Evolutionary conservation across 1,140 invertebrate species (phyloP), one percentile per base, ranked within the genome.

Genomic region (Phymorhynchus buccinoides): DNA sequence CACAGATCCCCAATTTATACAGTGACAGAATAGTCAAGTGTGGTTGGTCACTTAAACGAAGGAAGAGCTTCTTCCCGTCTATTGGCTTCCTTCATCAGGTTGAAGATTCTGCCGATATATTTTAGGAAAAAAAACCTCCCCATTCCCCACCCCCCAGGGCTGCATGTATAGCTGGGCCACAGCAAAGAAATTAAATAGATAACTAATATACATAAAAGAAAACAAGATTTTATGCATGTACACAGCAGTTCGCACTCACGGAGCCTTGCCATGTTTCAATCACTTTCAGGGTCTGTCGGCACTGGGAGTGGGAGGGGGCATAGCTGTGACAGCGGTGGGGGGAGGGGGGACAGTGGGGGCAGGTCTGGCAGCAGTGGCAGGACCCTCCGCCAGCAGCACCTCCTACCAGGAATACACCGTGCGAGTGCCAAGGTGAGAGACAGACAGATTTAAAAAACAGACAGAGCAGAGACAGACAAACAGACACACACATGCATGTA

Each of bases 111-210:
- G 22, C 56, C 22, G 22, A 62, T 4, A 62, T 62, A n/a, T n/a
- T 18, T 62, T 12, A 4, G 27, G 32, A 44, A 42, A 27, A n/a
- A 22, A 7, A 30, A 16, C 22, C 7, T 39, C 27, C 32, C 2
- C 44, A n/a, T n/a, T n/a, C n/a, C n/a, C n/a, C n/a, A n/a, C n/a
- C n/a, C n/a, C n/a, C n/a, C n/a, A n/a, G n/a, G n/a, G n/a, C n/a
- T n/a, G n/a, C n/a, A n/a, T n/a, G n/a, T n/a, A n/a, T n/a, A n/a
- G 79, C 41, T 41, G 18, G 79, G 32, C 30, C 18, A 44, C 30
- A 52, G 7, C 14, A 80, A 42, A 27, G 79, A 9, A 35, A 80
- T 12, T n/a, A 80, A 32, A 80, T 41, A 80, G 79, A 80, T 41
- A 48, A 48, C 42, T n/a, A 62, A 52, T 48, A 42, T 62, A 62